These are phyloP conservation scores for Agapornis canus DNA, from an alignment of 2,797 vertebrate genomes.

Conservation along the genomic window DNA sequence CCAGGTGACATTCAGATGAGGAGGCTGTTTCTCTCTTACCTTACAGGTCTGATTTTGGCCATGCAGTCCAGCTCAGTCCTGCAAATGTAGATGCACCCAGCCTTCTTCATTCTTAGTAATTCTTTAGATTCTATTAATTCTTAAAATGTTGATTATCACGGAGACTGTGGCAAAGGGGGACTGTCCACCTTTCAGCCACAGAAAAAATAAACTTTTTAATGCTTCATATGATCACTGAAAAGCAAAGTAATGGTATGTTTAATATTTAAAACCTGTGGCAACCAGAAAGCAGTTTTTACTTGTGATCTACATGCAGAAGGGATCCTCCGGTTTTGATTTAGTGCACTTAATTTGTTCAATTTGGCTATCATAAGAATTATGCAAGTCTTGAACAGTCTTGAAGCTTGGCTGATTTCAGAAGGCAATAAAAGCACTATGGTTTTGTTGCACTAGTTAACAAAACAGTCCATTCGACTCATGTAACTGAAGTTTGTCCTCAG, in stretches of 20 bases:
- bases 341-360: background rate
- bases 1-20: background rate
- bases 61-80: background rate
- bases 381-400: background rate
- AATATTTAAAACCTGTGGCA: background rate
- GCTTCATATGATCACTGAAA: background rate
- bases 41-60: background rate
- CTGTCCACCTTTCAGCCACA: background rate
- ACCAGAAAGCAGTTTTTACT: background rate
- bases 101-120: background rate
- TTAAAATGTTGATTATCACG: background rate
- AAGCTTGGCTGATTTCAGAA: background rate
- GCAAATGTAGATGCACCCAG: background rate
- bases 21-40: background rate
- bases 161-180: background rate
- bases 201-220: background rate
- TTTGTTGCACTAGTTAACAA: background rate
- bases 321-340: background rate
- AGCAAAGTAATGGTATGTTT: background rate
- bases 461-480: background rate
- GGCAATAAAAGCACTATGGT: background rate
- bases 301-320: background rate
- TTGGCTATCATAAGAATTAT: background rate
- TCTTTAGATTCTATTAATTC: background rate
- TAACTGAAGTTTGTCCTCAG: background rate